Base-by-base conservation (phyloP, 2,113 vertebrate species). In the Eubucco bourcierii region DNA sequence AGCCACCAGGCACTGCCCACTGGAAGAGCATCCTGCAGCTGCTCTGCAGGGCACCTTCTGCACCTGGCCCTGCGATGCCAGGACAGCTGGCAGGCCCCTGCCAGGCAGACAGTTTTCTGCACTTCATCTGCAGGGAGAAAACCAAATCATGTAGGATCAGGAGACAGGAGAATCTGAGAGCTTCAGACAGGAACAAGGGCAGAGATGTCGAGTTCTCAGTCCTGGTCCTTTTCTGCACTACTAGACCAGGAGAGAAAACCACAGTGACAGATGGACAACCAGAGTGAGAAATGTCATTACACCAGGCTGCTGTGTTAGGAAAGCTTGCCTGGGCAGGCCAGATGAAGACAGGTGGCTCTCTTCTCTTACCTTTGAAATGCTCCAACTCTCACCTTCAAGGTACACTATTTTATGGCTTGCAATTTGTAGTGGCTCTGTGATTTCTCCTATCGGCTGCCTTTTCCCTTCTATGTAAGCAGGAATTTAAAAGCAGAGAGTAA, bases 401-500 rank as follows among this genome's bases (percentile, higher is more conserved):
- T 74, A 72, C 27, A 44, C 23, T 61, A 67, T 91, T 92, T 85
- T 46, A 56, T 87, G 47, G 72, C 56, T 90, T 47, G 46, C 77
- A 80, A 89, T 85, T 87, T 82, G 37, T 64, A 71, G 52, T 19
- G 52, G 33, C 34, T 39, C 59, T 93, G 14, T 74, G 68, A 87
- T 88, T 90, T 85, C 50, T 77, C 65, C 67, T 64, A 80, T 60
- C 68, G 61, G 20, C 47, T 37, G 27, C 14, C 13, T 70, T 71
- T 82, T 82, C 56, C 41, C 15, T 71, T 74, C 66, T 47, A 25
- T 58, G 59, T 61, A 80, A 94, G 65, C 61, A 61, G 34, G 39
- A 87, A 78, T 77, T 92, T 95, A 90, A 89, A 86, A 85, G 89
- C 46, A 77, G 73, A 77, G 47, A 46, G 24, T 81, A 88, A 82